Evolutionary conservation across 2,113 vertebrate genomes (phyloP).

Genomic region (Festucalex cinctus): DNA sequence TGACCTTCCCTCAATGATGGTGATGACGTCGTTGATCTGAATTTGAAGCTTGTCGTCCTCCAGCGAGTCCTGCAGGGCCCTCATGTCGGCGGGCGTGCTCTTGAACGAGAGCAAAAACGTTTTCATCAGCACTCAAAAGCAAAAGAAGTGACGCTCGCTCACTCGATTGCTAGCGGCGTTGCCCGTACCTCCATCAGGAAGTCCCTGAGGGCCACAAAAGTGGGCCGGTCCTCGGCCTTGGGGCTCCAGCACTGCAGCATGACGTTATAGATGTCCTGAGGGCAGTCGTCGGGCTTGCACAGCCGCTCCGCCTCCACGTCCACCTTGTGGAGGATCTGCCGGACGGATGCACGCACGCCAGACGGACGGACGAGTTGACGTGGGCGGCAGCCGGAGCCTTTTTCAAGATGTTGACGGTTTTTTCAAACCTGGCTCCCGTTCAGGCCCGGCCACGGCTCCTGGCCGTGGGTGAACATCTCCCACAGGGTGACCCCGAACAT

Average conservation of each 20-base stretch:
- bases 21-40: constrained; percentile 93
- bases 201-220: constrained; percentile 90
- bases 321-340: constrained; percentile 95
- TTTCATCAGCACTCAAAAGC: not conserved
- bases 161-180: too few relatives aligned
- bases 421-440: constrained; percentile 97
- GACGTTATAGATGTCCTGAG: constrained; percentile 94
- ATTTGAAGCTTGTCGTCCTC: constrained; percentile 93
- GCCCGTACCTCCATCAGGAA: constrained; percentile 87
- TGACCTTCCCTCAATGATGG: constrained; percentile 96
- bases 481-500: constrained; percentile 98
- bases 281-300: constrained; percentile 88
- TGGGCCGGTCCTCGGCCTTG: constrained; percentile 92
- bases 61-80: constrained; percentile 93
- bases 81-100: constrained; percentile 97
- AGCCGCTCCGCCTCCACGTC: constrained; percentile 91
- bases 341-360: too few relatives aligned
- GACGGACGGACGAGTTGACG: too few relatives aligned
- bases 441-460: constrained; percentile 95
- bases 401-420: too few relatives aligned
- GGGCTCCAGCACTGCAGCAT: constrained; percentile 98
- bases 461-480: constrained; percentile 99
- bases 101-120: constrained; percentile 46
- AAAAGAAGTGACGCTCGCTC: not conserved
- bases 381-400: too few relatives aligned